A percentile compares a stretch with the other conserved stretches of the same genome.
These are phyloP conservation scores for Xylophagus ater DNA, from an alignment of 2,888 invertebrate species.

Conservation along the genomic window DNA sequence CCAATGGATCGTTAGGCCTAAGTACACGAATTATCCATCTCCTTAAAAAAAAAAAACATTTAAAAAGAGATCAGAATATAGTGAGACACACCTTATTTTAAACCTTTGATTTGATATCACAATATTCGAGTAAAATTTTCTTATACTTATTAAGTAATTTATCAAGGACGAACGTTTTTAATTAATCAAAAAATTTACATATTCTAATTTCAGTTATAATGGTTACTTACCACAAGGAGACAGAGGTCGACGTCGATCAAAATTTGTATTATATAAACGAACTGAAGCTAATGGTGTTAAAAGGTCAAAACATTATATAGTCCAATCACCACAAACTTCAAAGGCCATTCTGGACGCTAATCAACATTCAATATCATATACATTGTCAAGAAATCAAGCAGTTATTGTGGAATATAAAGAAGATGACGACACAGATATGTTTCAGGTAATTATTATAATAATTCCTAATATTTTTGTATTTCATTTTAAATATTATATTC, in stretches of 20 bases:
- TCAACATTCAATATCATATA: slow-evolving; percentile 95
- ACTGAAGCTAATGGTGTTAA: slow-evolving; percentile 84
- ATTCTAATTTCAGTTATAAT: slow-evolving; percentile 66
- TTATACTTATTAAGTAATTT: slow-evolving; percentile 9
- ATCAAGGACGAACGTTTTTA: slow-evolving; percentile 2
- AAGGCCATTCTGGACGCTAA: slow-evolving; percentile 88
- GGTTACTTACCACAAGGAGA: slow-evolving; percentile 88
- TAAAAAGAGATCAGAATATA: no score
- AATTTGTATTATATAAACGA: slow-evolving; percentile 82
- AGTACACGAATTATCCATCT: no score
- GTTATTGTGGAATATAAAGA: slow-evolving; percentile 97
- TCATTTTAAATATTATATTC: no score
- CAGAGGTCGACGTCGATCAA: slow-evolving; percentile 84
- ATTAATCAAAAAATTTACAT: background rate
- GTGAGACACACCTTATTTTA: no score
- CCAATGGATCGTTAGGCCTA: no score
- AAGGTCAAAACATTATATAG: slow-evolving; percentile 89
- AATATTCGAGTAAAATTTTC: no score
- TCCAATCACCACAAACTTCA: slow-evolving; percentile 89
- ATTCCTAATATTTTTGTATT: no score
- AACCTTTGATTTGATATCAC: no score
- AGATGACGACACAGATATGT: slow-evolving; percentile 97
- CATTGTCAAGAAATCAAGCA: slow-evolving; percentile 88
- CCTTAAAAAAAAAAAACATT: no score
- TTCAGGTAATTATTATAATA: no score